Evolutionary conservation across 2,888 invertebrate species (phyloP).

Genomic region (Parnassius smintheus): DNA sequence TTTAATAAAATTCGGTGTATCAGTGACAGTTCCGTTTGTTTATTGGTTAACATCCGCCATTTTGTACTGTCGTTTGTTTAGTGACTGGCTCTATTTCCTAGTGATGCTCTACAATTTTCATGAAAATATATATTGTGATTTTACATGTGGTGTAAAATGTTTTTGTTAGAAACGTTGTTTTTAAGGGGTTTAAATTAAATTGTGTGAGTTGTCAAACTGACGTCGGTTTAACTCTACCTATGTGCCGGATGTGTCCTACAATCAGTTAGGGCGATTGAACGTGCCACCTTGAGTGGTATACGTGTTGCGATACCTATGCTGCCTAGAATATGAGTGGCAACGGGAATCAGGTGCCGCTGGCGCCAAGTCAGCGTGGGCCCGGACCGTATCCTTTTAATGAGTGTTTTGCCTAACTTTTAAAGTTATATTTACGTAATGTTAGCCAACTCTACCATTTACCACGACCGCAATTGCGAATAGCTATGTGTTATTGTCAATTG

Average conservation of each 20-base stretch:
- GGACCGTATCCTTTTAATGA: slow-evolving; percentile 82
- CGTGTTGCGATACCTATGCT: slow-evolving; percentile 82
- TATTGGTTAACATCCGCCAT: slow-evolving; percentile 81
- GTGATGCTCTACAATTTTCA: slow-evolving; percentile 69
- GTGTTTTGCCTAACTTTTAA: slow-evolving; percentile 48
- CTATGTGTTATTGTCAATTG: slow-evolving; percentile 34
- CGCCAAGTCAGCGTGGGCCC: slow-evolving; percentile 81
- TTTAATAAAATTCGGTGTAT: slow-evolving; percentile 46
- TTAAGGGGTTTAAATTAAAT: slow-evolving; percentile 65
- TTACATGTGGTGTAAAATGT: slow-evolving; percentile 72
- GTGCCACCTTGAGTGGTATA: slow-evolving; percentile 84
- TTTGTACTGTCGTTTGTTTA: slow-evolving; percentile 81
- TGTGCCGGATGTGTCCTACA: slow-evolving; percentile 81
- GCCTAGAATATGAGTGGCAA: slow-evolving; percentile 84
- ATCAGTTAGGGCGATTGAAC: slow-evolving; percentile 77
- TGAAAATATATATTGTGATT: slow-evolving; percentile 65
- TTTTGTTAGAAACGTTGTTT: slow-evolving; percentile 71
- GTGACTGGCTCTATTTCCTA: slow-evolving; percentile 71
- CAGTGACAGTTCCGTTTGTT: slow-evolving; percentile 78
- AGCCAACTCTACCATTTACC: slow-evolving; percentile 64
- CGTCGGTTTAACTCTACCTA: slow-evolving; percentile 69
- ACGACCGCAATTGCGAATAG: slow-evolving; percentile 61
- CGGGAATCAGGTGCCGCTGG: slow-evolving; percentile 84
- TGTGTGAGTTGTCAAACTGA: slow-evolving; percentile 73
- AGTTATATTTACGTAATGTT: slow-evolving; percentile 75